A percentile compares a stretch with the other conserved stretches of the same genome.
phyloP scores from a whole-genome alignment of 2,888 invertebrate genomes.

The Altica lythri region DNA sequence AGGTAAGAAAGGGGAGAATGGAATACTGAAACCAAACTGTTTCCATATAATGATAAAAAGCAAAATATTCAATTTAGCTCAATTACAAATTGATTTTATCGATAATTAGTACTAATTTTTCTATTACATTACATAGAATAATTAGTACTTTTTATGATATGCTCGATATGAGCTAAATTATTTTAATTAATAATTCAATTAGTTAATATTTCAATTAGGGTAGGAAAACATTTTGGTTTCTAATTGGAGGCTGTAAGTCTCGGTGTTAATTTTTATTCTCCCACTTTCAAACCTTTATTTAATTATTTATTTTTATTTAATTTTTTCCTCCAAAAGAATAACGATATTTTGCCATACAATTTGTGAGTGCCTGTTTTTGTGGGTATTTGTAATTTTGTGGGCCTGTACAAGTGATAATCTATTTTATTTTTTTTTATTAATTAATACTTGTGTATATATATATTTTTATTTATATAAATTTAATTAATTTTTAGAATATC shows the following conservation, averaged over 20 bases:
- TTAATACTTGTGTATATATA: too few relatives aligned
- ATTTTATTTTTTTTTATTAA: constrained; percentile 22
- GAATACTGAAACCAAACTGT: constrained; percentile 52
- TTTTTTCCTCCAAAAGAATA: constrained; percentile 37
- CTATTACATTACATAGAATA: constrained; percentile 39
- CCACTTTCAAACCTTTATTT: constrained; percentile 39
- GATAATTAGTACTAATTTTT: constrained; percentile 19
- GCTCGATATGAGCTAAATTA: too few relatives aligned
- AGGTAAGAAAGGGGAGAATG: constrained; percentile 58
- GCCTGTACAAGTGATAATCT: constrained; percentile 42
- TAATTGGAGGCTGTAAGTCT: constrained; percentile 54
- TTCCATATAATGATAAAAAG: constrained; percentile 36
- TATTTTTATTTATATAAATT: background rate
- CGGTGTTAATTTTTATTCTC: constrained; percentile 50
- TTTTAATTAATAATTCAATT: too few relatives aligned
- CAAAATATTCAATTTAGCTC: too few relatives aligned
- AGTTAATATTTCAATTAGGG: too few relatives aligned
- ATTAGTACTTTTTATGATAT: constrained; percentile 22
- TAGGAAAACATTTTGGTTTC: constrained; percentile 51
- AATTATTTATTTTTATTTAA: constrained; percentile 41
- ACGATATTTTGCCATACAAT: constrained; percentile 53
- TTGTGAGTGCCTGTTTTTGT: constrained; percentile 48
- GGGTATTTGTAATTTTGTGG: constrained; percentile 48
- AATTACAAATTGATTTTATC: constrained; percentile 8
- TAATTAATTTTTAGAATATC: constrained; percentile 33